Percentiles rank a stretch among this genome's conserved stretches.
phyloP scores from a whole-genome alignment of 2,113 vertebrate genomes.

The Muntiacus muntjak region DNA sequence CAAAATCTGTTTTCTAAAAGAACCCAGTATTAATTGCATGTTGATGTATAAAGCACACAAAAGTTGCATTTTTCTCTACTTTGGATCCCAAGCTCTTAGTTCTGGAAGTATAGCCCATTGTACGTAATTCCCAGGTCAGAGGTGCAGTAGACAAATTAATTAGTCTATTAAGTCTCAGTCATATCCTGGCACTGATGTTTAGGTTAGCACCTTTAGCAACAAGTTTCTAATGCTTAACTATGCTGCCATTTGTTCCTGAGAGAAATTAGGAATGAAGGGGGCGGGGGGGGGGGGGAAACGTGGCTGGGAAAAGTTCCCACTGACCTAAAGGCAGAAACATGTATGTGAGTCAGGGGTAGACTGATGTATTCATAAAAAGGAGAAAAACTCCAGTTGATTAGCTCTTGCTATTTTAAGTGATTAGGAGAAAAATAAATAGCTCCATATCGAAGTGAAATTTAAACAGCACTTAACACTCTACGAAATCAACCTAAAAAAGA shows the following conservation, averaged over 20 bases:
- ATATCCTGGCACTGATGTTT: slow-evolving; percentile 73
- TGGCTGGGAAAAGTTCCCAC: slow-evolving; percentile 51
- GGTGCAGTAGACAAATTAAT: slow-evolving; percentile 72
- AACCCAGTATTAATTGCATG: background rate
- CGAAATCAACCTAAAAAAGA: slow-evolving; percentile 58
- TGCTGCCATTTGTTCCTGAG: slow-evolving; percentile 70
- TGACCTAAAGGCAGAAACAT: slow-evolving; percentile 68
- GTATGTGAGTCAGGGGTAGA: slow-evolving; percentile 25
- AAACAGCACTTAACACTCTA: slow-evolving; percentile 65
- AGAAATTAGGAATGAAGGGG: slow-evolving; percentile 58
- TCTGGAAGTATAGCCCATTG: slow-evolving; percentile 53
- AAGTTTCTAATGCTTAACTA: slow-evolving; percentile 63
- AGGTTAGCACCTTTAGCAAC: slow-evolving; percentile 71
- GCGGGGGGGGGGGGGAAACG: background rate
- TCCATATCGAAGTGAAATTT: slow-evolving; percentile 55
- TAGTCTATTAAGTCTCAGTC: slow-evolving; percentile 74
- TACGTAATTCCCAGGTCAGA: slow-evolving; percentile 63
- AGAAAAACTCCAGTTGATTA: slow-evolving; percentile 62
- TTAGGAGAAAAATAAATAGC: slow-evolving; percentile 62
- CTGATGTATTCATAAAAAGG: background rate
- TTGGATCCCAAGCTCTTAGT: background rate
- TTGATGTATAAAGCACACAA: slow-evolving; percentile 44
- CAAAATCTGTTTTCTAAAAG: slow-evolving; percentile 45
- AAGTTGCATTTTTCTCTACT: slow-evolving; percentile 55
- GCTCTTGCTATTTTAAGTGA: slow-evolving; percentile 61